Evolutionary conservation across 1,140 invertebrate species (phyloP), one percentile per base, ranked within the genome.

Genomic region (Drosophila kepulauana): DNA sequence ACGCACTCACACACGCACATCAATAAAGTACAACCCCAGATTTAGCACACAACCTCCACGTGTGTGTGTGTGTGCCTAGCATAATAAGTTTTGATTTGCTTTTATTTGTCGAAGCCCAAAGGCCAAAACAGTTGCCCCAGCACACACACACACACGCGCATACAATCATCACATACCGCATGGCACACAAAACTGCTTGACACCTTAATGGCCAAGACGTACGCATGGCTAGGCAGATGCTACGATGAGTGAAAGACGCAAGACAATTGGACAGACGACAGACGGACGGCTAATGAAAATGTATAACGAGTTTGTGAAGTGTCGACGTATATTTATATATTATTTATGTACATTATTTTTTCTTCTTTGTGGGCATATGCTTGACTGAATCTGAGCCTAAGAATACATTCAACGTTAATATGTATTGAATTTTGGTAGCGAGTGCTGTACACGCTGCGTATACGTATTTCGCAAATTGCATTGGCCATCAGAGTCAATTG

Each of bases 31-130:
- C 71, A 64, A 59, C 58, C 61, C 68, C 38, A 57, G 56, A 72
- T 61, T 66, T 59, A 28, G 45, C 64, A 33, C 49, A 63, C 25
- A 51, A 46, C 33, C 35, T 57, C 54, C 67, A 49, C 10, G 33
- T 54, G 25, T 41, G 66, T 62, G 52, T 65, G 43, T 65, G 51
- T 85, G 80, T 81, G 85, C 79, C 58, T 76, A 59, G 80, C 81
- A 88, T 88, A 88, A 89, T 89, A 88, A 84, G 85, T 88, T 88
- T 88, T 89, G 85, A 88, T 88, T 89, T 89, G 85, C 38, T 84
- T 89, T 88, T 89, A 85, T 88, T 88, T 65, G 84, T 48, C 56
- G 45, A 64, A 65, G 54, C 67, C 54, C 62, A 70, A 57, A 75
- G 66, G 72, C 72, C 66, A 75, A 75, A 75, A 70, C 66, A 70